These are phyloP conservation scores for Oxyura jamaicensis DNA, from an alignment of 2,113 vertebrate genomes.

Conservation along the genomic window DNA sequence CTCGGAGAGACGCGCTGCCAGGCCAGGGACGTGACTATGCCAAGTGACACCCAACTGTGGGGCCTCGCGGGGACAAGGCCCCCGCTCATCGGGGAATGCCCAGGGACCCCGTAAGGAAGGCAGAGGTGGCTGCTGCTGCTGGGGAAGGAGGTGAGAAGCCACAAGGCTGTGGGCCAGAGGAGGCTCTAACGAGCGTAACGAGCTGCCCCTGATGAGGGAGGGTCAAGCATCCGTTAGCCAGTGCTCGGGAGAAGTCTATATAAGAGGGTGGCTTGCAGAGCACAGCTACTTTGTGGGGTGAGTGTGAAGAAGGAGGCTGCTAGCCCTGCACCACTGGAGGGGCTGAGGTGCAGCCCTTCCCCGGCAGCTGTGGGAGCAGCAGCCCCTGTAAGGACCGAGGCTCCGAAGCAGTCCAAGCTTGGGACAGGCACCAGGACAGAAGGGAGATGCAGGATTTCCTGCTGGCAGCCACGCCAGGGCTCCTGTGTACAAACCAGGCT, in stretches of 20 bases:
- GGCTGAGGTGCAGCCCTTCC: fast-evolving
- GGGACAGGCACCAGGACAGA: neutral
- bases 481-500: fast-evolving
- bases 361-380: neutral
- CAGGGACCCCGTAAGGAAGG: neutral
- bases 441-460: fast-evolving
- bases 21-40: neutral
- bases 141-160: neutral
- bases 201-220: neutral
- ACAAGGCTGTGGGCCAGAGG: fast-evolving
- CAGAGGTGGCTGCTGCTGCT: neutral
- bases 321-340: fast-evolving
- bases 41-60: too few relatives aligned
- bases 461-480: neutral
- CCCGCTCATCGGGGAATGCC: neutral
- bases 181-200: fast-evolving
- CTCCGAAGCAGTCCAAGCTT: neutral
- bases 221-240: neutral
- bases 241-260: fast-evolving
- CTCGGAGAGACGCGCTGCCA: neutral
- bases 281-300: fast-evolving
- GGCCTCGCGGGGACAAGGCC: neutral
- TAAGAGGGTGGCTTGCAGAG: neutral
- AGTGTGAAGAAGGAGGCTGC: fast-evolving
- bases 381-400: neutral